Conservation (phyloP, 2,888 invertebrate species). For the Drosophila lacicola region DNA sequence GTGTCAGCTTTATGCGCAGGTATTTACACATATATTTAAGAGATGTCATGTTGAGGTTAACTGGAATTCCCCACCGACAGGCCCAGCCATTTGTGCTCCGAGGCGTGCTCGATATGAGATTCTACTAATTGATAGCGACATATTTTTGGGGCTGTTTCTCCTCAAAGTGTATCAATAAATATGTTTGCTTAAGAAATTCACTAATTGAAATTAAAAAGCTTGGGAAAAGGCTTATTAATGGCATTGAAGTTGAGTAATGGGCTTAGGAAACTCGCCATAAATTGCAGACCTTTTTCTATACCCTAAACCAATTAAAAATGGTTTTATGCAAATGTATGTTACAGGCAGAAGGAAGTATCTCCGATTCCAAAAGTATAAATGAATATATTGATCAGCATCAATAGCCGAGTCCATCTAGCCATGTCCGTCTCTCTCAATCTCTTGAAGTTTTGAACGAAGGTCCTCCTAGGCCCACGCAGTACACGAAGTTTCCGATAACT, state of each 20-base stretch:
- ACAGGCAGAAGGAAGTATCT: too few species aligned
- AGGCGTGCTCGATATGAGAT: constrained; percentile 30
- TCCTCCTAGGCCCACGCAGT: too few species aligned
- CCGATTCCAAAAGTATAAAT: too few species aligned
- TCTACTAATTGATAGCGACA: constrained; percentile 58
- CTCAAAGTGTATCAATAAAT: constrained; percentile 12
- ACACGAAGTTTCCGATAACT: too few species aligned
- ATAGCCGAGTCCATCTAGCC: too few species aligned
- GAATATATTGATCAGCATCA: too few species aligned
- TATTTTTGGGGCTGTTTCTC: constrained; percentile 27
- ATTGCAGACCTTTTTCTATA: too few species aligned
- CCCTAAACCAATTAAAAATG: too few species aligned
- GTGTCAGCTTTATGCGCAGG: constrained; percentile 50
- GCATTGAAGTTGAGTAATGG: neutral
- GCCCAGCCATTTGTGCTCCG: constrained; percentile 14
- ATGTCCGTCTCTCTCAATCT: too few species aligned
- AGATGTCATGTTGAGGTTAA: constrained; percentile 67
- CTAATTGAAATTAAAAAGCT: constrained; percentile 19
- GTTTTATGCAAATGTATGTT: too few species aligned
- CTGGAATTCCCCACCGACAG: constrained; percentile 50
- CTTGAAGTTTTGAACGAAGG: too few species aligned
- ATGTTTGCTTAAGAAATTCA: neutral
- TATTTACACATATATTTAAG: constrained; percentile 31
- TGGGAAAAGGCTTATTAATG: neutral
- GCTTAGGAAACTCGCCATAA: too few species aligned